Evolutionary conservation across 2,888 invertebrate species (phyloP).

Genomic region (Girardia tigrina): DNA sequence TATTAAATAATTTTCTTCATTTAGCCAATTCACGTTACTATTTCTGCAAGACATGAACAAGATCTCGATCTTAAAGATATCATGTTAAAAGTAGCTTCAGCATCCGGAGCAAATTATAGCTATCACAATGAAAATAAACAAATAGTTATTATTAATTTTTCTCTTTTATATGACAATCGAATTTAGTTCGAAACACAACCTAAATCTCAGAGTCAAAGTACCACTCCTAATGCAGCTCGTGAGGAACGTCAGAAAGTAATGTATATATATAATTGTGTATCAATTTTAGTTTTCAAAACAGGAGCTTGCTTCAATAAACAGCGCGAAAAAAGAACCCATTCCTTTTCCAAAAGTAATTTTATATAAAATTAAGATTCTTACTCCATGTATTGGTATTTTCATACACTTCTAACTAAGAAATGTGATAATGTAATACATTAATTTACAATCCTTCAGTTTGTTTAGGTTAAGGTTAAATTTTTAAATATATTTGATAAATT

Average conservation of each 20-base stretch:
- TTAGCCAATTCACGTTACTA: slow-evolving; percentile 5
- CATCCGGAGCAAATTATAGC: slow-evolving; percentile 5
- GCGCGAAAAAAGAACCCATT: background rate
- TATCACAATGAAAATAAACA: background rate
- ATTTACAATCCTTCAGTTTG: too few relatives aligned
- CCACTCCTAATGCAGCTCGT: background rate
- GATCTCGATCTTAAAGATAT: background rate
- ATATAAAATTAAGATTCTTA: too few relatives aligned
- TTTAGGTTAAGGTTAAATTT: too few relatives aligned
- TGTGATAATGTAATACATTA: too few relatives aligned
- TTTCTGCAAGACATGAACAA: background rate
- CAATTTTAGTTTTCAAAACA: background rate
- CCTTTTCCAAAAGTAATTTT: background rate
- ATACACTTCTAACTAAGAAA: too few relatives aligned
- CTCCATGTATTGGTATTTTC: too few relatives aligned
- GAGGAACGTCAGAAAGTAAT: background rate
- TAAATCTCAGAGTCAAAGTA: background rate
- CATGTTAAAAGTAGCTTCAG: background rate
- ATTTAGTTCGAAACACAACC: background rate
- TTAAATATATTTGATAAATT: too few relatives aligned
- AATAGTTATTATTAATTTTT: slow-evolving; percentile 9
- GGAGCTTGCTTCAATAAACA: background rate
- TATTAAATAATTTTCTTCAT: background rate
- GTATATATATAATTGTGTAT: background rate
- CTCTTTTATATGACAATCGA: too few relatives aligned